Evolutionary conservation across 2,888 invertebrate species (phyloP).

Genomic region (Eucriotettix oculatus): DNA sequence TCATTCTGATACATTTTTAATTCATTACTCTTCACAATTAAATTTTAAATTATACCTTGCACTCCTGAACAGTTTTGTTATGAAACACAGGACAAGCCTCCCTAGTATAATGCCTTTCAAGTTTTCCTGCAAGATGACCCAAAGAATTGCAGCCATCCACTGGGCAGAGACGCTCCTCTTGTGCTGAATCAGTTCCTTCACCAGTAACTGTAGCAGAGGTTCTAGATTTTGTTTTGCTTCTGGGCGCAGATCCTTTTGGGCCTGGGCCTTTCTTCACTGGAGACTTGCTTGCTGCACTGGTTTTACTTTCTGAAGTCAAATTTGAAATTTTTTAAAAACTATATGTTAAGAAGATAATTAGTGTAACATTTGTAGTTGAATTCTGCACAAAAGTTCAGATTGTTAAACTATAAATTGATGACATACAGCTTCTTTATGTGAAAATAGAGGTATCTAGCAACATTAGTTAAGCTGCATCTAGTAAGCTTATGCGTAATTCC

Average conservation of each 20-base stretch:
- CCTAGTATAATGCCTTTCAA: slow-evolving; percentile 68
- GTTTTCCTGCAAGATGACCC: slow-evolving; percentile 72
- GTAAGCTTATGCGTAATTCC: too few species aligned
- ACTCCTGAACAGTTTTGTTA: slow-evolving; percentile 59
- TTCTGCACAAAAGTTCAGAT: too few species aligned
- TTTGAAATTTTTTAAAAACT: background rate
- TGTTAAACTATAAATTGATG: too few species aligned
- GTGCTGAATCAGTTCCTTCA: slow-evolving; percentile 14
- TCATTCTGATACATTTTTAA: too few species aligned
- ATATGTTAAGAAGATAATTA: too few species aligned
- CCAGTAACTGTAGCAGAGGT: slow-evolving; percentile 17
- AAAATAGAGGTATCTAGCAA: too few species aligned
- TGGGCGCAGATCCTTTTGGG: slow-evolving; percentile 13
- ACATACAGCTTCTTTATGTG: too few species aligned
- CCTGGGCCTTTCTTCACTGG: slow-evolving; percentile 42
- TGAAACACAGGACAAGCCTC: slow-evolving; percentile 88
- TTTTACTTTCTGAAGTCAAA: slow-evolving; percentile 21
- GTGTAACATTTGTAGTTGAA: too few species aligned
- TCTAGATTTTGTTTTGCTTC: slow-evolving; percentile 18
- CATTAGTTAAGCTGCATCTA: too few species aligned
- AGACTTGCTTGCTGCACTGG: slow-evolving; percentile 31
- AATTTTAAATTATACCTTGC: slow-evolving; percentile 33
- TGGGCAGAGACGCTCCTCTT: slow-evolving; percentile 60
- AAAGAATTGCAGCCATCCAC: slow-evolving; percentile 71
- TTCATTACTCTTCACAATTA: too few species aligned